Base-by-base conservation (phyloP, 2,797 vertebrate species). In the Pseudocheirus occidentalis region DNA sequence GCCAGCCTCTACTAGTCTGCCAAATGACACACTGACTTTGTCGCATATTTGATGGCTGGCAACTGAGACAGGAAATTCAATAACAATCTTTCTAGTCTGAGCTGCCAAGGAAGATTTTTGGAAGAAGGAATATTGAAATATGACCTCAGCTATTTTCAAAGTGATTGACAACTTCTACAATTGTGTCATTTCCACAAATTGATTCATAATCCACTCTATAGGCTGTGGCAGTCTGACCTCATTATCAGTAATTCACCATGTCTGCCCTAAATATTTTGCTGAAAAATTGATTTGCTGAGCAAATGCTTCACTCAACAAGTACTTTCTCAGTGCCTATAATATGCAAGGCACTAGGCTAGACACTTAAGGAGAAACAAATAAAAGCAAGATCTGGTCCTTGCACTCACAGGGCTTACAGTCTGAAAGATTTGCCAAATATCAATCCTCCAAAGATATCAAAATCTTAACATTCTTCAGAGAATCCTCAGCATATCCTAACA, bases 131-230 rank as follows among this genome's bases (percentile, higher is more conserved):
- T 93, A 53, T 93, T 96, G 89, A 94, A 93, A 95, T 53, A 90
- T 9, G n/a, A 93, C 90, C n/a, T 97, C 54, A 40, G 55, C 92
- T 96, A 73, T 94, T 92, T 94, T 92, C 66, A 96, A 93, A 34
- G 40, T 96, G 94, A 97, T 34, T 96, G 94, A 95, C 94, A 95
- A 56, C 58, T 7, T 50, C 90, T 62, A 94, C 94, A 94, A 97
- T 28, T 96, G 90, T 97, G 91, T 81, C 94, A 40, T 54, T 56
- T 92, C 94, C 81, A 81, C 5, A 28, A 58, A 16, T 40, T 91
- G 58, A 94, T 90, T 96, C 93, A 96, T 93, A 94, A 96, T 93
- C 92, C 18, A 59, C 21, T 7, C 24, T 46, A 91, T 0, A 1
- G 94, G 58, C 91, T 96, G 87, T 18, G 40, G 59, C 24, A 90